Conservation (phyloP, 1,140 invertebrate species). For the Bombus consobrinus region DNA sequence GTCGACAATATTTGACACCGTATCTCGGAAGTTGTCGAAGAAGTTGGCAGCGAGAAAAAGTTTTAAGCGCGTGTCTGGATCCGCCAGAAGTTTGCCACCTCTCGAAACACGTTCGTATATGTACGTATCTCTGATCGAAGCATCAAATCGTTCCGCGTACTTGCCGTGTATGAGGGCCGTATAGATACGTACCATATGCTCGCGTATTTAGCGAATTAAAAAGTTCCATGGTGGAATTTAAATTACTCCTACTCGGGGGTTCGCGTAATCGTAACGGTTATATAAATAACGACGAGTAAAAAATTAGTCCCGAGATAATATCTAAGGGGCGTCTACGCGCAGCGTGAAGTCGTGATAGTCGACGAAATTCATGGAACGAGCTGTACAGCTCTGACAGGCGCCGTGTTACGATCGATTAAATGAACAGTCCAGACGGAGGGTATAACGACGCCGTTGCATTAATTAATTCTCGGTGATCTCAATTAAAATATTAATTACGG, state of each 20-base stretch:
- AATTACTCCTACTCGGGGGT: neutral
- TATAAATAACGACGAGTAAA: conserved; percentile 17
- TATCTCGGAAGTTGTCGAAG: neutral
- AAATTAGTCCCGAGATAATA: conserved; percentile 39
- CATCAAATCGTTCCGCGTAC: neutral
- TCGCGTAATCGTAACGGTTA: conserved; percentile 43
- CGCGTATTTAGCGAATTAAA: neutral
- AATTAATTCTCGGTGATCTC: conserved; percentile 80
- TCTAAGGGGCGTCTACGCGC: conserved; percentile 36
- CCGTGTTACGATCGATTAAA: conserved; percentile 60
- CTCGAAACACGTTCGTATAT: neutral
- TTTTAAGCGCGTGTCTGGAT: conserved; percentile 37
- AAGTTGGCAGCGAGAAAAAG: neutral
- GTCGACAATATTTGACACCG: no score
- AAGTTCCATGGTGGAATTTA: neutral
- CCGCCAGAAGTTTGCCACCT: neutral
- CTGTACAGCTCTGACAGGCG: conserved; percentile 47
- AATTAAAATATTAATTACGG: conserved; percentile 82
- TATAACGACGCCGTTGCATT: conserved; percentile 72
- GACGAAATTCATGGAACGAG: conserved; percentile 44
- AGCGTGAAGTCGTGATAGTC: conserved; percentile 39
- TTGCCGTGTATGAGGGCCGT: neutral
- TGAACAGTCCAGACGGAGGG: conserved; percentile 54
- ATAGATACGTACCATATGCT: neutral
- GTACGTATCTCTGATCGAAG: neutral